Evolutionary conservation across 2,113 vertebrate genomes (phyloP), one percentile per base, ranked within the genome.

Genomic region (Sorex fumeus): DNA sequence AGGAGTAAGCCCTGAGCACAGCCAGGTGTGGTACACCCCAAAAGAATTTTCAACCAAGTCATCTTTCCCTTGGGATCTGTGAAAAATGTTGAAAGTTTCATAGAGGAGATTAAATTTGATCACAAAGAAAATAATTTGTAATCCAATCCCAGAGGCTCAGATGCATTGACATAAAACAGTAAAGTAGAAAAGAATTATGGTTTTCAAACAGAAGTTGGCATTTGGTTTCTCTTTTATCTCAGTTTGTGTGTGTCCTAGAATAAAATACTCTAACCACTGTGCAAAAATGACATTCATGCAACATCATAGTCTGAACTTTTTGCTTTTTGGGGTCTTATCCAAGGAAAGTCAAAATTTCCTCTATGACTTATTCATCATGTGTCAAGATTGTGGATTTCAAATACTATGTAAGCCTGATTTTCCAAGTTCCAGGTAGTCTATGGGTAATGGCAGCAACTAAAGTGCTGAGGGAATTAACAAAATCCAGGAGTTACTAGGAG

Each of bases 161-260:
- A 84, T 83, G 19, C 92, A 95, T 94, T 93, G 95, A 95, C 93
- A 95, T 79, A 91, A 97, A 74, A 72, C 95, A 94, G 72, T 84
- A 64, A 84, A 90, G 80, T 94, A 93, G 57, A 95, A 96, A 97
- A 91, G 95, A 97, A 94, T 94, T 89, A 84, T 16, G 80, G 47
- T 87, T 96, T 96, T 95, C 91, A 95, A 93, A 93, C 87, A 97
- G 97, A 97, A 96, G 90, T 96, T 19, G 47, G 92, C 86, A 88
- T 75, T 90, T 57, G 60, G 45, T 88, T 93, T 95, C 96, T 95
- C 91, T 96, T 95, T 97, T 90, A 95, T 97, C 94, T 89, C 93
- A 10, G 72, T 85, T 72, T 88, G 84, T 95, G 76, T 94, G 77
- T 94, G 87, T 96, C 82, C 94, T 96, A 64, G 95, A 92, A 94